Base-by-base conservation (phyloP, 2,888 invertebrate species). In the Cheilosia variabilis region DNA sequence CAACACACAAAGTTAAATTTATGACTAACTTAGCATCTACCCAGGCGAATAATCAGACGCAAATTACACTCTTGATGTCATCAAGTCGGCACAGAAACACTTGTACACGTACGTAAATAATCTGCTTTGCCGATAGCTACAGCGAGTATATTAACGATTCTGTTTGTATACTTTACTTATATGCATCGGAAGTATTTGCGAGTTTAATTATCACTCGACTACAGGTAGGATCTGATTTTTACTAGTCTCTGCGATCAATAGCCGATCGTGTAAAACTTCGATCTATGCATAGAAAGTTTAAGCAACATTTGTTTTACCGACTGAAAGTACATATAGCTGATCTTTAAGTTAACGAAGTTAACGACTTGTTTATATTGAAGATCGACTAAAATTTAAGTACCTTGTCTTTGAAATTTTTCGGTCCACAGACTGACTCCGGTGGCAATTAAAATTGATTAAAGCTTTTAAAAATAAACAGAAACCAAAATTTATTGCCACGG, bases 351-450 rank as follows among this genome's bases (percentile, higher is more conserved):
- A 13, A 10, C 4, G 13, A 37, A 37, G 37, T 13, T 3, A 13
- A 10, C 4, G 13, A 13, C 37, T 15, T 37, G 52, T 34, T 4
- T 17, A n/a, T 19, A 10, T 37, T 41, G 9, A 65, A 37, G 13
- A 37, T 37, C 37, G 10, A 13, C 37, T 19, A 9, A 31, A 34
- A 37, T 37, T 52, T 47, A 31, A 63, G 24, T 65, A 34, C 24
- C 50, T 37, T 52, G 1, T 37, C 17, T n/a, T 15, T 22, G 31
- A n/a, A 15, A 27, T 37, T 37, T 34, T 31, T 57, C 31, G 7
- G 15, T 15, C 31, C 34, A 50, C 58, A 71, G 58, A 34, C 71
- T 22, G 37, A 22, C 58, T 41, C 27, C 50, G 58, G 58, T 58
- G 58, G 22, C 24, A 24, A 50, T 53, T 37, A 68, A 68, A 41